phyloP scores from a whole-genome alignment of 2,888 invertebrate species.

The Cephus spinipes region DNA sequence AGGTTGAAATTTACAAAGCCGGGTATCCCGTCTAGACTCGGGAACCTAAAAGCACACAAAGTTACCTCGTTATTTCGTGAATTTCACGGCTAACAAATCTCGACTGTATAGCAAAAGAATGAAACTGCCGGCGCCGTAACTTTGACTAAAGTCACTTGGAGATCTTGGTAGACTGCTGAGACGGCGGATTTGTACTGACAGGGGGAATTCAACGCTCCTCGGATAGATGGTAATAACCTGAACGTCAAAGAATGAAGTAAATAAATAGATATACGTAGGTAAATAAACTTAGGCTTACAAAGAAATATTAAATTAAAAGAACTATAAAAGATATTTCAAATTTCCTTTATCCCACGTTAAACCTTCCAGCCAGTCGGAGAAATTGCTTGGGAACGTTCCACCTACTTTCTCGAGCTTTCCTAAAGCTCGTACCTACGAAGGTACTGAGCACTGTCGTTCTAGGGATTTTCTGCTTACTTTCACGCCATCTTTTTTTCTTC shows the following conservation, averaged over 20 bases:
- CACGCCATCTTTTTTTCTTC: not conserved
- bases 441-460: not conserved
- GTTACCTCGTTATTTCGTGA: conserved; percentile 27
- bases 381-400: not conserved
- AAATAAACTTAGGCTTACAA: too few relatives aligned
- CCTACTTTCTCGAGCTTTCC: not conserved
- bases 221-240: not conserved
- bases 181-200: not conserved
- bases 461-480: not conserved
- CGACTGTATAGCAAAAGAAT: not conserved
- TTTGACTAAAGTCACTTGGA: not conserved
- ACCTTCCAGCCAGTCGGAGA: not conserved
- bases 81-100: conserved; percentile 12
- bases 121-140: not conserved
- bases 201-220: not conserved
- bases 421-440: not conserved
- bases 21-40: conserved; percentile 31
- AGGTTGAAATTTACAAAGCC: conserved; percentile 22
- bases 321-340: not conserved
- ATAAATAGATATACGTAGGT: too few relatives aligned
- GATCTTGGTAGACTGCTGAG: not conserved
- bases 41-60: conserved; percentile 11
- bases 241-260: too few relatives aligned
- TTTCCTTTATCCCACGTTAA: not conserved
- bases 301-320: not conserved